Conservation (phyloP, 92 coral and sea anemone species). For the Ricordea florida region DNA sequence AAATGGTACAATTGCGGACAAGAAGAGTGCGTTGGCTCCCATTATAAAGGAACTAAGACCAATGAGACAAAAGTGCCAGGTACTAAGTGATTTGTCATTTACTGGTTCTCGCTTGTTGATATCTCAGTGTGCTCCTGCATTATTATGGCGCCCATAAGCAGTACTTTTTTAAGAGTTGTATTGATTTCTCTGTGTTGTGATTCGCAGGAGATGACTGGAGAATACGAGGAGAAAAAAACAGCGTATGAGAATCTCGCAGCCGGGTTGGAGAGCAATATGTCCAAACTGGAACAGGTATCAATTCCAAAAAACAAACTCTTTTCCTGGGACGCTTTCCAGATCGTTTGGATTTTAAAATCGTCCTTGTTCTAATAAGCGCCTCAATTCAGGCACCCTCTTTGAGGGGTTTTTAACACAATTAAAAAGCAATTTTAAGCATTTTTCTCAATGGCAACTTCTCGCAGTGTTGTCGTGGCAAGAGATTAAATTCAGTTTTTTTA, state of each 20-base stretch:
- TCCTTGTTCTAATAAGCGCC: too few relatives aligned
- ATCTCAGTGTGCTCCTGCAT: not conserved
- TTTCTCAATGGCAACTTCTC: too few relatives aligned
- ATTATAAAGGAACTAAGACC: conserved; percentile 96
- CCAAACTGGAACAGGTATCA: conserved; percentile 93
- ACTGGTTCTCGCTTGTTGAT: not conserved
- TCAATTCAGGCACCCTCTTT: too few relatives aligned
- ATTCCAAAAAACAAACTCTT: too few relatives aligned
- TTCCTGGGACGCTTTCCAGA: too few relatives aligned
- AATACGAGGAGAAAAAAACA: conserved; percentile 93
- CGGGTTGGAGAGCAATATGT: conserved; percentile 95
- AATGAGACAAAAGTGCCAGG: conserved; percentile 98
- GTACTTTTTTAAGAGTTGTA: not conserved
- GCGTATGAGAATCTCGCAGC: conserved; percentile 92
- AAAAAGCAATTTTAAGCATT: too few relatives aligned
- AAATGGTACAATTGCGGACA: conserved; percentile 90
- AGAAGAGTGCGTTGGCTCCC: conserved; percentile 96
- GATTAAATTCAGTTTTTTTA: too few relatives aligned
- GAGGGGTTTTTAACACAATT: too few relatives aligned
- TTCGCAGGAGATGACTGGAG: conserved; percentile 81
- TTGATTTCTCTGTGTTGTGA: not conserved
- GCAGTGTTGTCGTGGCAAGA: too few relatives aligned
- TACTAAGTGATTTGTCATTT: not conserved
- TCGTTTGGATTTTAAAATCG: too few relatives aligned
- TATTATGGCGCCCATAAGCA: not conserved